phyloP scores from a whole-genome alignment of 2,113 vertebrate species.

The Syngnathus floridae region DNA sequence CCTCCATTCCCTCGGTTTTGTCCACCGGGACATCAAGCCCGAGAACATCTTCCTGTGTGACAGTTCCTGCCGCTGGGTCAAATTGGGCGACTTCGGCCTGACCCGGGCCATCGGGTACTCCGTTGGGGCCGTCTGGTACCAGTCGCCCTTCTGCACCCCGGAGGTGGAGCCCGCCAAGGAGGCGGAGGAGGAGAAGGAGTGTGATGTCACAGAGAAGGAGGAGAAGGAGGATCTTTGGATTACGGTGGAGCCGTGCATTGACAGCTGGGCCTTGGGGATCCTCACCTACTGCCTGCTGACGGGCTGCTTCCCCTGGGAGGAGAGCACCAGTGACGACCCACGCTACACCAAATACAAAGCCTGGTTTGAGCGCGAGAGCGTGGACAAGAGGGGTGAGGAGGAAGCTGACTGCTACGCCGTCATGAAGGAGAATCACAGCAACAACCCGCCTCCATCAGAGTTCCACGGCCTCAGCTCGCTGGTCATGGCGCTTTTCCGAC shows the following conservation, averaged over 20 bases:
- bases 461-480: conserved; percentile 70
- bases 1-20: conserved; percentile 81
- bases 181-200: conserved; percentile 21
- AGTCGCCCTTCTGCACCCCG: conserved; percentile 80
- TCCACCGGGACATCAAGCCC: conserved; percentile 88
- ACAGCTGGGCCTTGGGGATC: conserved; percentile 84
- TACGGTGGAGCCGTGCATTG: conserved; percentile 73
- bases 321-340: conserved; percentile 71
- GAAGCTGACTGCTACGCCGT: conserved; percentile 21
- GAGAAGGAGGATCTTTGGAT: conserved; percentile 65
- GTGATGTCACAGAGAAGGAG: conserved; percentile 46
- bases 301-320: conserved; percentile 81
- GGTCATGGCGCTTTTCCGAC: conserved; percentile 71
- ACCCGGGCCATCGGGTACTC: conserved; percentile 69
- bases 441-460: conserved; percentile 61
- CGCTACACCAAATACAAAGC: conserved; percentile 69
- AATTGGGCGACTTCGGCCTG: conserved; percentile 85
- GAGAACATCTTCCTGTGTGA: conserved; percentile 91
- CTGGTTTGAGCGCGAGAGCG: conserved; percentile 69
- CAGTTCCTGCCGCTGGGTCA: conserved; percentile 75
- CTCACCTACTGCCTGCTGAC: conserved; percentile 81
- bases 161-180: conserved; percentile 73
- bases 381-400: conserved; percentile 5
- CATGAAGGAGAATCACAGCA: conserved; percentile 29
- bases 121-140: conserved; percentile 69